Conservation (phyloP, 2,888 invertebrate species). For the Diabrotica balteata region DNA sequence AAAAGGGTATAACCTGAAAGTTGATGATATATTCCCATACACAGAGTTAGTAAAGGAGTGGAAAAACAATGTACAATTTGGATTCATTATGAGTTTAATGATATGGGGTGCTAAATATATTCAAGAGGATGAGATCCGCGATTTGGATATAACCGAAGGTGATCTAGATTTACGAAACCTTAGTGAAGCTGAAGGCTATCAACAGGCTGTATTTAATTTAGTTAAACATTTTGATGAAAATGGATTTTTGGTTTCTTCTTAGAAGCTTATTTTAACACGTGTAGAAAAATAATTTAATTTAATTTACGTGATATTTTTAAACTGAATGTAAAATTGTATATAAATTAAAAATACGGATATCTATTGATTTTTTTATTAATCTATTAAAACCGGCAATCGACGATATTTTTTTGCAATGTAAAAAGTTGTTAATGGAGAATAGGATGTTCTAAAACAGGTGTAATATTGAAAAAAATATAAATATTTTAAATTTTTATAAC, state of each 20-base stretch:
- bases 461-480: too few relatives aligned
- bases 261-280: too few relatives aligned
- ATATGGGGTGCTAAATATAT: slow-evolving; percentile 13
- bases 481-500: too few relatives aligned
- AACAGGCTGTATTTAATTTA: not conserved
- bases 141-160: not conserved
- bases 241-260: slow-evolving; percentile 1
- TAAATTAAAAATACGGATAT: too few relatives aligned
- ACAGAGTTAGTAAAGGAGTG: slow-evolving; percentile 45
- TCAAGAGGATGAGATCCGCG: not conserved
- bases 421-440: too few relatives aligned
- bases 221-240: slow-evolving; percentile 13
- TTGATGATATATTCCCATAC: slow-evolving; percentile 48
- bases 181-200: not conserved
- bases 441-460: too few relatives aligned
- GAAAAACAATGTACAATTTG: slow-evolving; percentile 37
- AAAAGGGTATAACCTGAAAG: slow-evolving; percentile 43
- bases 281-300: too few relatives aligned
- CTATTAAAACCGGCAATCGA: too few relatives aligned
- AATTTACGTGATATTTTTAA: too few relatives aligned
- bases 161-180: not conserved
- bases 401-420: too few relatives aligned
- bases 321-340: too few relatives aligned
- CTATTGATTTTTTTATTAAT: too few relatives aligned
- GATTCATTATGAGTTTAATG: slow-evolving; percentile 19